Evolutionary conservation across 2,797 vertebrate species (phyloP).

Genomic region (Catharus ustulatus): DNA sequence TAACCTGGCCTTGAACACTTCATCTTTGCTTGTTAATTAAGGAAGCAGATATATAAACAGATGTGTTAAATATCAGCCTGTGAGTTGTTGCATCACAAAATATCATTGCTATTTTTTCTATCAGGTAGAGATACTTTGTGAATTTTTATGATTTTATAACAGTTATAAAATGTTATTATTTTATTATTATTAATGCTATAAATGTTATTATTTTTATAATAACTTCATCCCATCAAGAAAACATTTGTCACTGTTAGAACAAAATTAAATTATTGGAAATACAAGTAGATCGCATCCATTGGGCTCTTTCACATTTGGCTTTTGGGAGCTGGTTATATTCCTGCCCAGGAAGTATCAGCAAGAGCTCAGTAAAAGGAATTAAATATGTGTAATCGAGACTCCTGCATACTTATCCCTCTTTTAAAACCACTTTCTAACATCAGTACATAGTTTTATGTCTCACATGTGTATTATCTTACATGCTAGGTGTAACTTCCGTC

Average conservation of each 20-base stretch:
- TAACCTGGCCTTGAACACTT: neutral
- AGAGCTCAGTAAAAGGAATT: constrained; percentile 35
- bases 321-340: neutral
- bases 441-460: neutral
- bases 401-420: constrained; percentile 24
- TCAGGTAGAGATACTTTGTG: neutral
- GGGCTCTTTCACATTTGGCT: neutral
- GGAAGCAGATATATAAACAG: neutral
- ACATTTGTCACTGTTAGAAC: neutral
- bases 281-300: neutral
- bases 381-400: constrained; percentile 2
- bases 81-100: neutral
- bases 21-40: neutral
- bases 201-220: neutral
- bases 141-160: neutral
- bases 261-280: constrained; percentile 1
- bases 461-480: neutral
- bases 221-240: neutral
- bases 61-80: neutral
- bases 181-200: neutral
- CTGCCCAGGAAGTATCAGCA: constrained; percentile 15
- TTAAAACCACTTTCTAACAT: constrained; percentile 35
- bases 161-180: neutral
- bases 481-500: neutral
- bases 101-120: neutral